Evolutionary conservation across 2,113 vertebrate species (phyloP), one percentile per base, ranked within the genome.

Genomic region (Thymallus thymallus): DNA sequence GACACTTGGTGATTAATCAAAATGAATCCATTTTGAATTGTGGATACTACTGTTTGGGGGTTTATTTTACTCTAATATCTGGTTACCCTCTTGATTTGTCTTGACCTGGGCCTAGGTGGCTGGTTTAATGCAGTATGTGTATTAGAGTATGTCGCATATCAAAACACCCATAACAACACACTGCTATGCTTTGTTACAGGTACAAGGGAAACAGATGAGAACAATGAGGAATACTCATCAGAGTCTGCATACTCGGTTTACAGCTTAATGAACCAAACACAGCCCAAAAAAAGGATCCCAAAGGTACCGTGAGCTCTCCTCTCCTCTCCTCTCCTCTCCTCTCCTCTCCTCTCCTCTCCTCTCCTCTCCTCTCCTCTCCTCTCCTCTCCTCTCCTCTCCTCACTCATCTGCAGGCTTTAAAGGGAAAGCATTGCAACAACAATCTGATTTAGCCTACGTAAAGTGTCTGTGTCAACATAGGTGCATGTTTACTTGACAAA

Each of bases 271-370:
- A 95, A 93, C 76, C 86, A 90, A 75, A 90, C 92, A 0, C 90
- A 94, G 75, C 93, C 93, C 41, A 95, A 96, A 78, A 99, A 98
- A 83, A 92, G 97, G 84, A 94, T 94, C 26, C 96, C 97, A 68
- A 93, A 95, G 91, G 98, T 99, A 90, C 86, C 5, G 3, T 46
- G n/a, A 2, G 22, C 56, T 48, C 10, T n/a, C n/a, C n/a, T n/a
- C 9, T 13, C 35, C 51, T 29, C 22, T 64, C 45, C 35, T 51
- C 41, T 26, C 46, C 23, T 55, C 46, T n/a, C n/a, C n/a, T n/a
- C 9, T 13, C 35, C 51, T 29, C 22, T 64, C 45, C 35, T 51
- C 41, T 26, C 46, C 23, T 55, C 46, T n/a, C n/a, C n/a, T n/a
- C 9, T 13, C 35, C 51, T 29, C 22, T 64, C 45, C 35, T 51